Conservation (phyloP, 2,113 vertebrate genomes). For the Lycocorax pyrrhopterus region DNA sequence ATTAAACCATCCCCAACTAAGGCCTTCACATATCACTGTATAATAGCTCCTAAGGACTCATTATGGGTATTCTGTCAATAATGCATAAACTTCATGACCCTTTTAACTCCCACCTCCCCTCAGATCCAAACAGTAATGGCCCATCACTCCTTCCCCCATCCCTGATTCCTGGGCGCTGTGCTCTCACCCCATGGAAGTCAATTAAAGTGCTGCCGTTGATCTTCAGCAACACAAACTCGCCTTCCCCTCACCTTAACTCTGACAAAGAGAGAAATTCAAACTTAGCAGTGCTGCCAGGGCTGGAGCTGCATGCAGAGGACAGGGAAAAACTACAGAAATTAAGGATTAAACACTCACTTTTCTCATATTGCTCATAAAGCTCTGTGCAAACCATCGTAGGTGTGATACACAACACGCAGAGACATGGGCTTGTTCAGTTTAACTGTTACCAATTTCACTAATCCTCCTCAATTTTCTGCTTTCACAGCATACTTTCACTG, state of each 20-base stretch:
- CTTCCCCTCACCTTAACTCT: background rate
- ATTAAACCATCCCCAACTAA: conserved; percentile 50
- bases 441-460: background rate
- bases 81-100: conserved; percentile 37
- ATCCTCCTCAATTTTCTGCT: background rate
- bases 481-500: background rate
- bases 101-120: conserved; percentile 27
- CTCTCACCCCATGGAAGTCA: background rate
- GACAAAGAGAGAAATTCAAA: background rate
- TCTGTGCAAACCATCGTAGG: background rate
- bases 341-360: background rate
- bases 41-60: conserved; percentile 48
- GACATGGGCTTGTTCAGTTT: background rate
- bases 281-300: background rate
- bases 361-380: background rate
- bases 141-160: background rate
- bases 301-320: background rate
- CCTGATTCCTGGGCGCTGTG: accelerated
- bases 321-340: background rate
- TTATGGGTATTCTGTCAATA: conserved; percentile 57
- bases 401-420: accelerated
- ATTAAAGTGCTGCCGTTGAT: background rate
- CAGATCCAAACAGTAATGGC: background rate
- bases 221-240: background rate
- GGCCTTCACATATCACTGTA: conserved; percentile 13